A percentile compares a stretch with the other conserved stretches of the same genome.
Conservation (phyloP, 2,888 invertebrate species). For the Caenorhabditis sp. region DNA sequence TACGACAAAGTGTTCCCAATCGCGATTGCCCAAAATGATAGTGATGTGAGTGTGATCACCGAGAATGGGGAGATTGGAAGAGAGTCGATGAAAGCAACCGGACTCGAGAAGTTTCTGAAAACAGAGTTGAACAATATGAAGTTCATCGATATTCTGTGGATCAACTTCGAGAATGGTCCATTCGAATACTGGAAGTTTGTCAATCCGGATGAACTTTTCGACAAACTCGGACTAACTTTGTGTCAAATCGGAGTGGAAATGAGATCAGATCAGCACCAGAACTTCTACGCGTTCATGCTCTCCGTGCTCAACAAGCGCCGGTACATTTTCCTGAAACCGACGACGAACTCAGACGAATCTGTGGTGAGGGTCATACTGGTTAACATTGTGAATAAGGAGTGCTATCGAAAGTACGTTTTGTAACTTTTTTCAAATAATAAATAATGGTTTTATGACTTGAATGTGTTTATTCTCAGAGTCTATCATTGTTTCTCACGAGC, state of each 20-base stretch:
- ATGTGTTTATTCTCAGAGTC: too few relatives aligned
- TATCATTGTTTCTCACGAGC: too few relatives aligned
- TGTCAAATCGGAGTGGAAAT: slow-evolving; percentile 12
- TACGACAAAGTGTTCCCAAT: background rate
- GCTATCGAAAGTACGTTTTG: slow-evolving; percentile 3
- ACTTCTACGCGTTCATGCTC: slow-evolving; percentile 5
- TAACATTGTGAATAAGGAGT: background rate
- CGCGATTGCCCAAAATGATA: background rate
- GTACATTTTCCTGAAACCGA: background rate
- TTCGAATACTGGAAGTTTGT: background rate
- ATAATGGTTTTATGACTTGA: too few relatives aligned
- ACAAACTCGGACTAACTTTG: background rate
- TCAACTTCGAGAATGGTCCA: background rate
- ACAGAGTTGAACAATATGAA: background rate
- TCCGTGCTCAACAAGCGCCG: background rate
- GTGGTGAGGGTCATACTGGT: background rate
- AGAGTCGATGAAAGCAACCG: too few relatives aligned
- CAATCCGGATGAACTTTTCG: background rate
- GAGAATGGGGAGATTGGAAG: too few relatives aligned
- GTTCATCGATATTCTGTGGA: slow-evolving; percentile 8
- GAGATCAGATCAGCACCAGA: background rate
- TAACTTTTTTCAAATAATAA: background rate
- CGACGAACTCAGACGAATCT: background rate
- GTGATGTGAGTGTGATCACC: background rate
- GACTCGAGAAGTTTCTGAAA: background rate